Percentiles rank a stretch among this genome's conserved stretches.
Conservation (phyloP, 92 coral and sea anemone species). For the Epizoanthus rinbou region DNA sequence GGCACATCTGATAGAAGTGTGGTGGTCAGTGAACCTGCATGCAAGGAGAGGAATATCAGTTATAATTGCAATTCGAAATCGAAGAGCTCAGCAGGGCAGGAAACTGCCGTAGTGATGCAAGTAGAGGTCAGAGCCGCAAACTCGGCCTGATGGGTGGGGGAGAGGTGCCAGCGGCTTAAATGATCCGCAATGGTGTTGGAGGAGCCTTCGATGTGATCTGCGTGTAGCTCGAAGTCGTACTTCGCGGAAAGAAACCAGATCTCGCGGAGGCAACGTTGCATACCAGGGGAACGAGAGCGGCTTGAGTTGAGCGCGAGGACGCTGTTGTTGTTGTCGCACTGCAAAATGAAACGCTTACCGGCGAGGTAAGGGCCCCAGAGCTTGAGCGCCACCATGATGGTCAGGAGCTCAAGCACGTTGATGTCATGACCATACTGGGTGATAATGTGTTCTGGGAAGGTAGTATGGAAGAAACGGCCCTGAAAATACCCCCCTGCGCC, state of each 20-base stretch:
- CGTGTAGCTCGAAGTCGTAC: too few species aligned
- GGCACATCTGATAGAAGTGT: background rate
- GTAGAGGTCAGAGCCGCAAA: conserved; percentile 30
- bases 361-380: background rate
- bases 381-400: conserved; percentile 1
- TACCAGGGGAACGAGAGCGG: too few species aligned
- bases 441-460: background rate
- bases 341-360: background rate
- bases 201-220: too few species aligned
- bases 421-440: background rate
- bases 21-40: background rate
- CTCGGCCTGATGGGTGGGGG: conserved; percentile 11
- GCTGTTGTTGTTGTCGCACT: conserved; percentile 37
- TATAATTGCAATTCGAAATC: background rate
- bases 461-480: too few species aligned
- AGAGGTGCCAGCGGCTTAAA: conserved; percentile 36
- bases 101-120: background rate
- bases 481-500: background rate
- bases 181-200: too few species aligned
- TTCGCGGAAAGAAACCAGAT: too few species aligned
- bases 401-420: background rate
- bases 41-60: background rate
- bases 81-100: conserved; percentile 14
- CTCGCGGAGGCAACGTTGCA: too few species aligned
- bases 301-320: background rate